Evolutionary conservation across 2,888 invertebrate genomes (phyloP).

Genomic region (Tenthredo mesomela): DNA sequence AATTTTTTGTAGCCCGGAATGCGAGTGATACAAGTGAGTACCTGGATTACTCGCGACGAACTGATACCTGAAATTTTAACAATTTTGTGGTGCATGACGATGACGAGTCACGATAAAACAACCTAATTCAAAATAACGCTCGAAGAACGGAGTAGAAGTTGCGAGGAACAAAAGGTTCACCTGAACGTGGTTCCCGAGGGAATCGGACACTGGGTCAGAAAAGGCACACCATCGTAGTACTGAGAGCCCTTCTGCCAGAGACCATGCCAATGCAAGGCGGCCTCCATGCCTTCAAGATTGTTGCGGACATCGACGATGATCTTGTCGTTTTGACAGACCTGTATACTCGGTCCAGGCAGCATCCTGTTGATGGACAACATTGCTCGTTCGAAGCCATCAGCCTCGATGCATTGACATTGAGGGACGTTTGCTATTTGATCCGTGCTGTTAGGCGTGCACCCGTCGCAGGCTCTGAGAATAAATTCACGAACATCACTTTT

Average conservation of each 20-base stretch:
- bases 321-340: slow-evolving; percentile 47
- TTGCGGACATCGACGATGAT: slow-evolving; percentile 46
- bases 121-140: neutral
- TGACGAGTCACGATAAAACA: neutral
- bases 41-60: slow-evolving; percentile 60
- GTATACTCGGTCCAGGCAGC: slow-evolving; percentile 62
- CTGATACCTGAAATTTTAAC: slow-evolving; percentile 57
- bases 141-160: neutral
- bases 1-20: slow-evolving; percentile 56
- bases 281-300: slow-evolving; percentile 38
- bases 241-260: slow-evolving; percentile 45
- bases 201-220: slow-evolving; percentile 48
- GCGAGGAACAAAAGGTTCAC: neutral
- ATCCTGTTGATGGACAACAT: slow-evolving; percentile 61
- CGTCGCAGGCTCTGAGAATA: slow-evolving; percentile 59
- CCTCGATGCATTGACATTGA: slow-evolving; percentile 63
- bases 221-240: slow-evolving; percentile 52
- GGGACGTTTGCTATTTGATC: slow-evolving; percentile 54
- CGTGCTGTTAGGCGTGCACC: slow-evolving; percentile 60
- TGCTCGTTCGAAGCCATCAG: slow-evolving; percentile 60
- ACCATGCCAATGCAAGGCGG: slow-evolving; percentile 48
- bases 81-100: neutral
- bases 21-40: slow-evolving; percentile 66
- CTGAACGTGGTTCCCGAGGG: slow-evolving; percentile 50
- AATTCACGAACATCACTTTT: no score